Conservation (phyloP, 2,797 vertebrate species). For the Liparis tanakae region DNA sequence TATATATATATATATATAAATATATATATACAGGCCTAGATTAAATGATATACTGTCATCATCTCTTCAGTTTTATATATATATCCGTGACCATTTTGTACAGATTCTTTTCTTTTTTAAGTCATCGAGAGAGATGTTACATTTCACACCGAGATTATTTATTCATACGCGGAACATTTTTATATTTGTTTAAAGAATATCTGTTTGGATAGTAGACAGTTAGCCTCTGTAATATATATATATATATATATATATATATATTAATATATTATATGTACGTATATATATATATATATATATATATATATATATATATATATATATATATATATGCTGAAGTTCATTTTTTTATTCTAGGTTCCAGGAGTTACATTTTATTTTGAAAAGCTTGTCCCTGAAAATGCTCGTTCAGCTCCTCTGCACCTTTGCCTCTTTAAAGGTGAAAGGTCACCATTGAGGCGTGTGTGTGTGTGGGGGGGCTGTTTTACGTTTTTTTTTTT, state of each 20-base stretch:
- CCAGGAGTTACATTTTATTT: slow-evolving; percentile 12
- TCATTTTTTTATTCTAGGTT: too few relatives aligned
- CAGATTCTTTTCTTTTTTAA: slow-evolving; percentile 79
- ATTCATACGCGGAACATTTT: slow-evolving; percentile 84
- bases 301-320: too few relatives aligned
- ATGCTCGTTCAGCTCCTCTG: slow-evolving; percentile 58
- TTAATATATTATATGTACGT: too few relatives aligned
- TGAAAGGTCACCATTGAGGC: slow-evolving; percentile 52
- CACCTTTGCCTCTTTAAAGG: slow-evolving; percentile 54
- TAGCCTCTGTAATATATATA: slow-evolving; percentile 82
- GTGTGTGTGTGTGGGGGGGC: slow-evolving; percentile 31
- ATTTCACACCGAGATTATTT: slow-evolving; percentile 85
- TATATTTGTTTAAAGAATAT: slow-evolving; percentile 85
- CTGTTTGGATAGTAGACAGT: slow-evolving; percentile 78
- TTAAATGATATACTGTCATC: slow-evolving; percentile 78
- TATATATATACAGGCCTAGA: slow-evolving; percentile 69
- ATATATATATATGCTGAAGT: too few relatives aligned
- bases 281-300: too few relatives aligned
- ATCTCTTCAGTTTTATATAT: slow-evolving; percentile 80
- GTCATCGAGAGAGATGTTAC: slow-evolving; percentile 75
- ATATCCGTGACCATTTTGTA: slow-evolving; percentile 85
- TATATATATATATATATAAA: slow-evolving; percentile 50
- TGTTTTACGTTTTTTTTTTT: slow-evolving; percentile 35
- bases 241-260: too few relatives aligned
- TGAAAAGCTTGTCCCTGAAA: slow-evolving; percentile 57